Evolutionary conservation across 1,140 invertebrate species (phyloP).

Genomic region (Amphibalanus amphitrite): DNA sequence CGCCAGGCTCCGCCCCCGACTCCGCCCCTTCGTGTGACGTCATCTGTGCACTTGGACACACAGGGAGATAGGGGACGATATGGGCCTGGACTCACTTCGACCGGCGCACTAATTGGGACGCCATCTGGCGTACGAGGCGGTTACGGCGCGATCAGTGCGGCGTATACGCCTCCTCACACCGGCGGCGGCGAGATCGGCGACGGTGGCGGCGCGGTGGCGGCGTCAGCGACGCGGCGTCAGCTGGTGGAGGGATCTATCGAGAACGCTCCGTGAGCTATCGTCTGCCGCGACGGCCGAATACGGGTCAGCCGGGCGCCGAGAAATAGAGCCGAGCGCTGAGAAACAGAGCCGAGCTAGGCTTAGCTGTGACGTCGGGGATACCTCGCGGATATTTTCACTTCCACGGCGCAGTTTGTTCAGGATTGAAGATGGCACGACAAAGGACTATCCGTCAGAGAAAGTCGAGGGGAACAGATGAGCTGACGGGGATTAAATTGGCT

Average conservation of each 20-base stretch:
- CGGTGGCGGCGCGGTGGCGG: no score
- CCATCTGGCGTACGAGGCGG: neutral
- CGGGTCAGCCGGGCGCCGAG: no score
- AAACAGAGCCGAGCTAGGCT: no score
- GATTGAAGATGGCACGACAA: neutral
- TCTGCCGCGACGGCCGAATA: neutral
- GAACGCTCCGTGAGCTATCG: neutral
- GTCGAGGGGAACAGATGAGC: neutral
- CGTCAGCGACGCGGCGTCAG: no score
- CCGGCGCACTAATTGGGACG: neutral
- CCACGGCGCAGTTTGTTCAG: neutral
- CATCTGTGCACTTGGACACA: no score
- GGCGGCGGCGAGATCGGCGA: neutral
- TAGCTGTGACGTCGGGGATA: no score
- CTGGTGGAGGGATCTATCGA: no score
- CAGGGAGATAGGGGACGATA: no score
- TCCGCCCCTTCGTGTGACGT: no score
- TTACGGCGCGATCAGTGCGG: no score
- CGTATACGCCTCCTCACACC: neutral
- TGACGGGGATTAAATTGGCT: neutral
- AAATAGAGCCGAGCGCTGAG: neutral
- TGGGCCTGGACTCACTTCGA: neutral
- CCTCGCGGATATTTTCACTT: no score
- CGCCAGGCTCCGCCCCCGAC: no score
- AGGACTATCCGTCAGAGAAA: neutral